phyloP scores from a whole-genome alignment of 35 echinoderm and acorn worm genomes.

The Diadema setosum region DNA sequence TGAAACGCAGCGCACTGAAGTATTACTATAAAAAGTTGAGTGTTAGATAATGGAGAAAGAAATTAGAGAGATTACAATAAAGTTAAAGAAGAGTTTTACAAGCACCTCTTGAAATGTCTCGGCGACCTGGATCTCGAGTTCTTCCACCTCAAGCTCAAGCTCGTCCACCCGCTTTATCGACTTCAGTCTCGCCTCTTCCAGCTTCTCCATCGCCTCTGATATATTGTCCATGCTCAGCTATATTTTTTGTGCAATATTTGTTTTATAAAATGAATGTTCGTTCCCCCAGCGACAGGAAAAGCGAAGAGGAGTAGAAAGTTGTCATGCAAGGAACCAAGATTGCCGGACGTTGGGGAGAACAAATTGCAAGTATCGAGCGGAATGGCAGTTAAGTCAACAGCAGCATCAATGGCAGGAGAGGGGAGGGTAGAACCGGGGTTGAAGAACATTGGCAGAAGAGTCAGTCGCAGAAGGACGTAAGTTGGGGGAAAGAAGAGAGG shows the following conservation, averaged over 20 bases:
- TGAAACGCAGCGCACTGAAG: too few species aligned
- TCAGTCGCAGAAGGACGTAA: neutral
- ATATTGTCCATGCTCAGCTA: slow-evolving; percentile 47
- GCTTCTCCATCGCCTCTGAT: slow-evolving; percentile 27
- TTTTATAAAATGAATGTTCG: too few species aligned
- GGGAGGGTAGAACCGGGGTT: too few species aligned
- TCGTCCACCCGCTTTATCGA: slow-evolving; percentile 65
- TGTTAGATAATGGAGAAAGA: neutral
- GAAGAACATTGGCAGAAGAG: too few species aligned
- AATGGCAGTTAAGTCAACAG: neutral
- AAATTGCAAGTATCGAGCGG: neutral
- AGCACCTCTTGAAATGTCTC: slow-evolving; percentile 82
- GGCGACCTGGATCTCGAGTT: slow-evolving; percentile 65
- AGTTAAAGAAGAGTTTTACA: neutral
- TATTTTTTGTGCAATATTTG: too few species aligned
- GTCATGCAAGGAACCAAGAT: neutral
- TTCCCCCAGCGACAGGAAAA: too few species aligned
- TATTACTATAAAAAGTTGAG: neutral
- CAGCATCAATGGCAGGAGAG: neutral
- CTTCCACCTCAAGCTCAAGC: slow-evolving; percentile 65
- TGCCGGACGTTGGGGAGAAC: neutral
- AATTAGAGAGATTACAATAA: neutral
- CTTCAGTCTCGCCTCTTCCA: slow-evolving; percentile 55
- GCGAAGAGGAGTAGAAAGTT: neutral
- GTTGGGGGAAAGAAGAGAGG: neutral